Conservation (phyloP, 2,113 vertebrate species). For the Hoplias malabaricus region DNA sequence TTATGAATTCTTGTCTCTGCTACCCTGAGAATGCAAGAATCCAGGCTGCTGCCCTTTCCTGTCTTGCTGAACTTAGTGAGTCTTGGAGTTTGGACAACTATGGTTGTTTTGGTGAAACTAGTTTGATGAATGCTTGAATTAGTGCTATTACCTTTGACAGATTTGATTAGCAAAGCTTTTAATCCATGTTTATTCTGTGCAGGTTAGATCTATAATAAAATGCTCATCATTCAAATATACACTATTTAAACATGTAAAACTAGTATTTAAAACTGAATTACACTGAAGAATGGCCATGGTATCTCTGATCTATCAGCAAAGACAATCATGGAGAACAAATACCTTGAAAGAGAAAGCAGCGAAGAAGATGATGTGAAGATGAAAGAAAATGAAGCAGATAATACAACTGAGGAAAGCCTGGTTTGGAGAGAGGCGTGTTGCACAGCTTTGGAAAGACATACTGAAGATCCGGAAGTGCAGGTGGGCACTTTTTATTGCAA, state of each 20-base stretch:
- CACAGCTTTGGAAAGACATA: conserved; percentile 82
- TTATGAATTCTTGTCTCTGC: conserved; percentile 77
- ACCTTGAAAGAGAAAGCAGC: conserved; percentile 73
- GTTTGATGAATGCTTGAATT: neutral
- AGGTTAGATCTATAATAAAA: no score
- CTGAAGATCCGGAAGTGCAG: conserved; percentile 81
- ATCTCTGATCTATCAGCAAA: conserved; percentile 72
- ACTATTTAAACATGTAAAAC: neutral
- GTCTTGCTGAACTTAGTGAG: conserved; percentile 91
- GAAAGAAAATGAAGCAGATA: conserved; percentile 74
- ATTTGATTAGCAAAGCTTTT: neutral
- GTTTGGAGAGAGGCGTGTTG: conserved; percentile 87
- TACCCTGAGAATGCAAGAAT: conserved; percentile 79
- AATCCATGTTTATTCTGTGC: neutral
- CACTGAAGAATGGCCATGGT: neutral
- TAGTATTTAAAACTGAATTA: neutral
- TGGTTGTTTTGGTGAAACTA: neutral
- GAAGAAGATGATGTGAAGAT: conserved; percentile 66
- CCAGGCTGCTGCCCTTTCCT: conserved; percentile 83
- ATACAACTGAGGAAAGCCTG: conserved; percentile 73
- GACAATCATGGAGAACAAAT: conserved; percentile 87
- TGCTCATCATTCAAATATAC: no score
- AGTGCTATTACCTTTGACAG: neutral
- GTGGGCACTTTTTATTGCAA: conserved; percentile 60
- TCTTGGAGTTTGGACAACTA: conserved; percentile 12